Evolutionary conservation across 2,113 vertebrate species (phyloP).

Genomic region (Scalopus aquaticus): DNA sequence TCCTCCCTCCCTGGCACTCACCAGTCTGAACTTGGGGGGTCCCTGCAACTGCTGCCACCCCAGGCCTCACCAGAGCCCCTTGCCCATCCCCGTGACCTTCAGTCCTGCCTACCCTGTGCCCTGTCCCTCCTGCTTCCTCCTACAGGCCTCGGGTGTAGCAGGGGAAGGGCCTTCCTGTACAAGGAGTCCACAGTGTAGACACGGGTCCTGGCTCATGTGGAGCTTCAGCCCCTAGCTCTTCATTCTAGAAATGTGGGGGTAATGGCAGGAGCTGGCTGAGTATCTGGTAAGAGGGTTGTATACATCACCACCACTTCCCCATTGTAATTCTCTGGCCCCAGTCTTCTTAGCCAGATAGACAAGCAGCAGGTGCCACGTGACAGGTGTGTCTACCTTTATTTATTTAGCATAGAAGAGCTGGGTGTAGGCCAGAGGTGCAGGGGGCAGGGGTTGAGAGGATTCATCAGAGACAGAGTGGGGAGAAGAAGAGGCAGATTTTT

Average conservation of each 20-base stretch:
- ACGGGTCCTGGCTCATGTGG: no score
- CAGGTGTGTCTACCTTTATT: background rate
- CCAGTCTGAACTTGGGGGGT: background rate
- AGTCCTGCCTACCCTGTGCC: background rate
- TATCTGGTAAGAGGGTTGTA: rapidly evolving
- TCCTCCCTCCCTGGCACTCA: rapidly evolving
- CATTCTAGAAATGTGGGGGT: rapidly evolving
- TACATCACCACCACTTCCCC: rapidly evolving
- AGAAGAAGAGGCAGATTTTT: no score
- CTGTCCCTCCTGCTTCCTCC: background rate
- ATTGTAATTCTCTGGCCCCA: background rate
- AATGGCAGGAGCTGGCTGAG: background rate
- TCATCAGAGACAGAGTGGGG: no score
- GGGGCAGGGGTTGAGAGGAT: no score
- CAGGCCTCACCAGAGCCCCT: background rate
- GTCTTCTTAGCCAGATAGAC: background rate
- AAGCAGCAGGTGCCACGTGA: rapidly evolving
- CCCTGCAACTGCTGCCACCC: background rate
- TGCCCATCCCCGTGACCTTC: rapidly evolving
- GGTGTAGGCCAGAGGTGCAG: no score
- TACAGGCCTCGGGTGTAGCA: background rate
- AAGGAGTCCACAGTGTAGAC: background rate
- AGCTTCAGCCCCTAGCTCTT: background rate
- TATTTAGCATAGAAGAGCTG: no score
- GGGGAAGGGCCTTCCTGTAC: background rate